Evolutionary conservation across 2,113 vertebrate genomes (phyloP).

Genomic region (Nesogale talazaci): DNA sequence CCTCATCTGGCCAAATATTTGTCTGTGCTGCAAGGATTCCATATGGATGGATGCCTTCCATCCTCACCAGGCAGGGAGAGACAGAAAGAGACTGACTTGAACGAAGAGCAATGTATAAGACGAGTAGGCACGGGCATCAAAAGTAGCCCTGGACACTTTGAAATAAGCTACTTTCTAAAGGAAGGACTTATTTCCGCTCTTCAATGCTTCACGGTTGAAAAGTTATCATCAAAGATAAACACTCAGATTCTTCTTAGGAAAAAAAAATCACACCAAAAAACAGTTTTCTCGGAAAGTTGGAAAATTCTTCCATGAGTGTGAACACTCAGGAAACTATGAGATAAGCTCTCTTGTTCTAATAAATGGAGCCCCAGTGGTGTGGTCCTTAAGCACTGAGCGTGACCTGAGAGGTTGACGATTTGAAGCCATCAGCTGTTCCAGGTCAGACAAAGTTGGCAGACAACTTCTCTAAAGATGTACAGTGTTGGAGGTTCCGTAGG

Average conservation of each 20-base stretch:
- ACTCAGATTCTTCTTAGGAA: background rate
- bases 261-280: background rate
- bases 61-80: background rate
- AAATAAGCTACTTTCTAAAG: background rate
- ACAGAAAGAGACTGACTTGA: background rate
- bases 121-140: background rate
- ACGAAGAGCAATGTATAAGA: background rate
- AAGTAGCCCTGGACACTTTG: background rate
- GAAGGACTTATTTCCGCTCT: background rate
- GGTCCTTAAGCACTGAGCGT: too few relatives aligned
- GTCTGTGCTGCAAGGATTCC: background rate
- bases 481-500: too few relatives aligned
- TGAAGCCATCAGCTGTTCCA: too few relatives aligned
- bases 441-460: too few relatives aligned
- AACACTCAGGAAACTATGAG: background rate
- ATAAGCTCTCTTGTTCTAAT: background rate
- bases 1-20: background rate
- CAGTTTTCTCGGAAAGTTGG: background rate
- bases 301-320: background rate
- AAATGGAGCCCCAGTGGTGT: too few relatives aligned
- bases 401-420: too few relatives aligned
- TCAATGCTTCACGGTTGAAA: background rate
- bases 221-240: background rate
- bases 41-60: background rate
- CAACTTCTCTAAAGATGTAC: too few relatives aligned